Base-by-base conservation (phyloP, 2,888 invertebrate species). In the Mythimna vitellina region DNA sequence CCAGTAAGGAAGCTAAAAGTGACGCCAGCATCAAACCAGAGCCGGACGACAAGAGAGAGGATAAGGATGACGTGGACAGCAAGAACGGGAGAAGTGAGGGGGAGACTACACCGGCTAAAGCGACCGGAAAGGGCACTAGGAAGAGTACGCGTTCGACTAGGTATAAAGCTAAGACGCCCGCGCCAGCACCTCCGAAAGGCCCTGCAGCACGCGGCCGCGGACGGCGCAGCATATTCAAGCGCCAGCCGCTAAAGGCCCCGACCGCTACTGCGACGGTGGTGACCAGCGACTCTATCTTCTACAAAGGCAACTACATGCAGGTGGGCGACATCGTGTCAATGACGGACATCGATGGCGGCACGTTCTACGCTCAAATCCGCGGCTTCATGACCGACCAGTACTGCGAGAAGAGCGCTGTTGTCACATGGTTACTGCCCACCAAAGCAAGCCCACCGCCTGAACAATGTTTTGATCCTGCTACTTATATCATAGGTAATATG, bases 351-450 rank as follows among this genome's bases (percentile, higher is more conserved):
- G 97, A 97, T 6, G 97, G 98, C 66, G 97, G 97, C 78, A 97
- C 97, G 38, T 99, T 97, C 94, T 99, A 99, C 89, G 99, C 99
- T 9, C 99, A 99, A 95, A 97, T 99, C 70, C 97, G 98, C 68
- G 99, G 99, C 0, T 97, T 99, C 68, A 96, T 99, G 74, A 98
- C 98, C 0, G 99, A 99, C 92, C 98, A 99, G 91, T 99, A 98
- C 92, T 98, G 99, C 86, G 98, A 99, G 91, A 99, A 99, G 93
- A 99, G 99, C 91, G 99, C 99, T 0, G 98, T 98, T 3, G 96
- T 99, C 20, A 98, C 99, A 0, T 99, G 99, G 99, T 96, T 99
- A 0, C 95, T 99, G 68, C 99, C 99, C 0, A 99, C 99, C 0
- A 97, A 97, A 80, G 97, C 97, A 32, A 98, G 98, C 88, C 98